These are phyloP conservation scores for Pseudachorutes palmiensis DNA, from an alignment of 1,140 invertebrate species.

Conservation along the genomic window DNA sequence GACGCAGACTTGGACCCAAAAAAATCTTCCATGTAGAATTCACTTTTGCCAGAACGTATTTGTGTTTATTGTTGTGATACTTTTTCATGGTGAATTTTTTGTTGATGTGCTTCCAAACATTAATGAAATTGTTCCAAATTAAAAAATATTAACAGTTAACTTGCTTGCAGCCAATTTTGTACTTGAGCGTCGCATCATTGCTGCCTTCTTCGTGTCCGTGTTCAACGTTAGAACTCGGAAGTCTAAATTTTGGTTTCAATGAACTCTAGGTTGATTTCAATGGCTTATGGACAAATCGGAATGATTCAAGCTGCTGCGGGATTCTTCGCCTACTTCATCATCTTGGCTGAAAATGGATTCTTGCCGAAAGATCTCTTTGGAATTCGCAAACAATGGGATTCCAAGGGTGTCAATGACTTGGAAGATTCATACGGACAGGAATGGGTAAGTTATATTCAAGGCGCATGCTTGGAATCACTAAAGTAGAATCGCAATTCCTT, in stretches of 20 bases:
- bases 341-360: slow-evolving; percentile 98
- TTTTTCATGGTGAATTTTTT: slow-evolving; percentile 3
- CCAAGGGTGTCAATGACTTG: slow-evolving; percentile 89
- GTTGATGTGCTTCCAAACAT: slow-evolving; percentile 2
- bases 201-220: too few relatives aligned
- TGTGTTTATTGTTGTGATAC: background rate
- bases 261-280: slow-evolving; percentile 50
- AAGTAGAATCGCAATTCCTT: too few relatives aligned
- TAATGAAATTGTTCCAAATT: background rate
- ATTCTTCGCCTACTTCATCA: slow-evolving; percentile 98
- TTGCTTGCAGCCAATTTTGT: slow-evolving; percentile 13
- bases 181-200: too few relatives aligned
- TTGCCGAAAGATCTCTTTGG: slow-evolving; percentile 74
- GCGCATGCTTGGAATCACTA: background rate
- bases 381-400: slow-evolving; percentile 91
- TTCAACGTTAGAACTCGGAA: too few relatives aligned
- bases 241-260: too few relatives aligned
- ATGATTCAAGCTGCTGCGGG: slow-evolving; percentile 99
- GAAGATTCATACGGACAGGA: slow-evolving; percentile 96
- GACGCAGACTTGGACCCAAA: background rate
- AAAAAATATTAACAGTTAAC: background rate
- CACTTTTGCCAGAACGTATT: too few relatives aligned
- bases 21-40: background rate
- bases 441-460: slow-evolving; percentile 65
- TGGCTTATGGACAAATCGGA: slow-evolving; percentile 97